A percentile compares a stretch with the other conserved stretches of the same genome.
phyloP scores from a whole-genome alignment of 2,888 invertebrate species.

The Dyspetes luteomarginatus region DNA sequence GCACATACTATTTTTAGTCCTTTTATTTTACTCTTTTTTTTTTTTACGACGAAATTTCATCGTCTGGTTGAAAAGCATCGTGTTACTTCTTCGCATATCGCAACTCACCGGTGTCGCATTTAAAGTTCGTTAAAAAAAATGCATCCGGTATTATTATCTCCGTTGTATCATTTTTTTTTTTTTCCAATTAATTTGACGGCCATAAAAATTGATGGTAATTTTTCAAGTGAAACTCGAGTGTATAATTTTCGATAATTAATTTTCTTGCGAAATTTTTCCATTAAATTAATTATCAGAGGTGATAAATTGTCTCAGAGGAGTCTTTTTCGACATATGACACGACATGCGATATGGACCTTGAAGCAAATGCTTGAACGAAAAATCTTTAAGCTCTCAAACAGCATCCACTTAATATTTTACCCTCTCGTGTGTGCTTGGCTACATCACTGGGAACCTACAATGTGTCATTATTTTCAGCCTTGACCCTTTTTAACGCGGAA shows the following conservation, averaged over 20 bases:
- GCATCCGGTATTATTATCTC: not conserved
- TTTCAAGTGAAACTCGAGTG: too few species aligned
- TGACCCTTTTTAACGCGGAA: conserved; percentile 5
- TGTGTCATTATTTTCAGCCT: not conserved
- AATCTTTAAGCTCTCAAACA: conserved; percentile 4
- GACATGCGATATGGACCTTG: conserved; percentile 7
- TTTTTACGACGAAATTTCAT: conserved; percentile 2
- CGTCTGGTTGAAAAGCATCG: not conserved
- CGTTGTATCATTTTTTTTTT: not conserved
- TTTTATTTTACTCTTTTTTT: conserved; percentile 10
- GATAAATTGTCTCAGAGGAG: not conserved
- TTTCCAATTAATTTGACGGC: not conserved
- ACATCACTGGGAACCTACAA: not conserved
- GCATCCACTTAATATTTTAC: conserved; percentile 15
- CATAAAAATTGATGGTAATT: not conserved
- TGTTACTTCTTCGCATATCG: conserved; percentile 24
- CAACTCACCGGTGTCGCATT: conserved; percentile 28
- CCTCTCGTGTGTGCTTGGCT: conserved; percentile 12
- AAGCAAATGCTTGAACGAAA: conserved; percentile 1
- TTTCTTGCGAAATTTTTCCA: too few species aligned
- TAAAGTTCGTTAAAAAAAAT: not conserved
- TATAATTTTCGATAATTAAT: too few species aligned
- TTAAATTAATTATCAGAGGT: not conserved
- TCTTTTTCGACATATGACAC: too few species aligned
- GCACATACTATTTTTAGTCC: conserved; percentile 50